Base-by-base conservation (phyloP, 2,113 vertebrate genomes). In the Leptosomus discolor region DNA sequence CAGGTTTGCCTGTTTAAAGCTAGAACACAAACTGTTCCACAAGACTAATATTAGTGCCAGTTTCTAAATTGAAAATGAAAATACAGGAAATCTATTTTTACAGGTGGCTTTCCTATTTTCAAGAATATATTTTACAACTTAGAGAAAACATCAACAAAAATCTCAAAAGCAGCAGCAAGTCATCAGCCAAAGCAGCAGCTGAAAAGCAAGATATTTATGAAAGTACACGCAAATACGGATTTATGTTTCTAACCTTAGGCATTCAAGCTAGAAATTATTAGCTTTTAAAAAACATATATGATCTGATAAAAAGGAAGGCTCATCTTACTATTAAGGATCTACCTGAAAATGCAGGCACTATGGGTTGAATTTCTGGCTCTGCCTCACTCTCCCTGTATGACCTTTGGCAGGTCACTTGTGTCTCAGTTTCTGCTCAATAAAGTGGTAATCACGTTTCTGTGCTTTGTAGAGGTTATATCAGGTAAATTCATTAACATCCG, bases 361-460 rank as follows among this genome's bases (percentile, higher is more conserved):
- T 61, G 70, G 24, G 37, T 58, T 90, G 88, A 74, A 86, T 84
- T 94, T 90, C 76, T 95, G 56, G 5, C 51, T 90, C 74, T 92
- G 26, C 21, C 26, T 90, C 22, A 23, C 22, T 73, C 70, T 73
- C 22, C 17, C 36, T 68, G 5, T 51, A 10, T 36, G 57, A 93
- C 53, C 65, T 85, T 81, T 92, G 56, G 67, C 54, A 85, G 70
- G 46, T 63, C n/a, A 58, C 26, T 81, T 75, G 32, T 37, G 46
- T 67, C 76, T 97, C 90, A 56, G 15, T 81, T 97, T 92, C 88
- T 71, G 80, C 73, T 91, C 79, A 92, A 77, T 14, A 87, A 95
- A 95, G 24, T 90, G 36, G 27, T 64, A 84, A 74, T 87, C 68
- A 27, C 19, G 11, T 90, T 94, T 89, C 90, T 68, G 6, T 43